Conservation (phyloP, 2,113 vertebrate genomes). For the Aspidoscelis tigris region DNA sequence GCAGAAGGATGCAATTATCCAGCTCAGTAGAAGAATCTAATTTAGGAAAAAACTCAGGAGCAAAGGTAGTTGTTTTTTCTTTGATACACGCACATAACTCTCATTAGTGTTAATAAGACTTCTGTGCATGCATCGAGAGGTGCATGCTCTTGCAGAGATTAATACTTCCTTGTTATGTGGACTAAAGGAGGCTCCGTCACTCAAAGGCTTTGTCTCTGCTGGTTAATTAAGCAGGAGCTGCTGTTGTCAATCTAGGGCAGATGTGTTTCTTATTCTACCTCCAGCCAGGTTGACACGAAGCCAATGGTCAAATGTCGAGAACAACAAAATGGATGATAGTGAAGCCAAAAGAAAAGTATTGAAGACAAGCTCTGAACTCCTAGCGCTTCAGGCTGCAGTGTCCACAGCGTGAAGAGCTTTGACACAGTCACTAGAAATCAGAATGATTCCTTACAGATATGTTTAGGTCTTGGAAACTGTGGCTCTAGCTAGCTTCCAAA, state of each 20-base stretch:
- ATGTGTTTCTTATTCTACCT: constrained; percentile 17
- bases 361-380: constrained; percentile 14
- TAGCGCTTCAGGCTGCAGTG: constrained; percentile 17
- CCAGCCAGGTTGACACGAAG: constrained; percentile 54
- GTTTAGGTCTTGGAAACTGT: constrained; percentile 46
- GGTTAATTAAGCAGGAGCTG: constrained; percentile 66
- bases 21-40: constrained; percentile 33
- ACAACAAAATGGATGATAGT: constrained; percentile 23
- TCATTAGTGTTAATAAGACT: constrained; percentile 61
- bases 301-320: constrained; percentile 49
- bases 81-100: constrained; percentile 57
- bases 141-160: constrained; percentile 62
- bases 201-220: constrained; percentile 46
- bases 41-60: constrained; percentile 30
- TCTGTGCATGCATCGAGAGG: constrained; percentile 49
- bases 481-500: constrained; percentile 10
- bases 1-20: constrained; percentile 18
- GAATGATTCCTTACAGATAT: constrained; percentile 38
- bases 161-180: constrained; percentile 52
- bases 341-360: constrained; percentile 27
- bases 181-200: constrained; percentile 64
- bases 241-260: constrained; percentile 52
- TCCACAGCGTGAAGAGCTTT: constrained; percentile 38
- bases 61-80: constrained; percentile 47
- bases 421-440: constrained; percentile 47